A percentile compares a stretch with the other conserved stretches of the same genome.
phyloP scores from a whole-genome alignment of 2,888 invertebrate genomes.

The Drosophila anomalata region DNA sequence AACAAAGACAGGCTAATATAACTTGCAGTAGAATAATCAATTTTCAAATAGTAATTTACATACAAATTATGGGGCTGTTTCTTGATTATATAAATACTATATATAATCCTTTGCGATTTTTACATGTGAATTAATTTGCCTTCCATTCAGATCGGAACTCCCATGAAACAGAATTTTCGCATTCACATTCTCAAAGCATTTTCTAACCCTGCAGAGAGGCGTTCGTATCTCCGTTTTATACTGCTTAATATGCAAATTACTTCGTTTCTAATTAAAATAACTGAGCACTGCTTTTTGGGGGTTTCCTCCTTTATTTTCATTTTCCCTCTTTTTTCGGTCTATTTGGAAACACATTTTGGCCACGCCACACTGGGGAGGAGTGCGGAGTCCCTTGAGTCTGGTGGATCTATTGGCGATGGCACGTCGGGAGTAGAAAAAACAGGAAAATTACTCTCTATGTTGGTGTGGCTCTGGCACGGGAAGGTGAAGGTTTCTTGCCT shows the following conservation, averaged over 20 bases:
- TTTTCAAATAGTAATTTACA: too few species aligned
- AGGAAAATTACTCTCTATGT: constrained; percentile 10
- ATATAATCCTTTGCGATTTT: too few species aligned
- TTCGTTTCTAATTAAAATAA: constrained; percentile 79
- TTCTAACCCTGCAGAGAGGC: not conserved
- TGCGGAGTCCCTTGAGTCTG: constrained; percentile 44
- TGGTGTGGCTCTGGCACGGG: constrained; percentile 40
- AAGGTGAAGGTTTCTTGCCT: constrained; percentile 53
- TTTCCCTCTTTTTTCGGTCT: constrained; percentile 27
- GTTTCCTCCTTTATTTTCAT: constrained; percentile 24
- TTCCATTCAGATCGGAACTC: not conserved
- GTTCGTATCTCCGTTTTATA: not conserved
- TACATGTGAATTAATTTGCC: too few species aligned
- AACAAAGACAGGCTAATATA: too few species aligned
- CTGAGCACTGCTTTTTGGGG: constrained; percentile 68
- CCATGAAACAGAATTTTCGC: constrained; percentile 13
- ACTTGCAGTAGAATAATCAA: too few species aligned
- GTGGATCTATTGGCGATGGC: constrained; percentile 67
- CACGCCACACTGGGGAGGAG: constrained; percentile 4
- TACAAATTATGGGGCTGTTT: too few species aligned
- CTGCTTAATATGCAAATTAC: constrained; percentile 76
- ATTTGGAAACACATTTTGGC: constrained; percentile 65
- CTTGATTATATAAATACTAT: too few species aligned
- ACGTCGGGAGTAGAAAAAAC: constrained; percentile 43
- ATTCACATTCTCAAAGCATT: constrained; percentile 2